Evolutionary conservation across 2,888 invertebrate species (phyloP).

Genomic region (Atherix ibis): DNA sequence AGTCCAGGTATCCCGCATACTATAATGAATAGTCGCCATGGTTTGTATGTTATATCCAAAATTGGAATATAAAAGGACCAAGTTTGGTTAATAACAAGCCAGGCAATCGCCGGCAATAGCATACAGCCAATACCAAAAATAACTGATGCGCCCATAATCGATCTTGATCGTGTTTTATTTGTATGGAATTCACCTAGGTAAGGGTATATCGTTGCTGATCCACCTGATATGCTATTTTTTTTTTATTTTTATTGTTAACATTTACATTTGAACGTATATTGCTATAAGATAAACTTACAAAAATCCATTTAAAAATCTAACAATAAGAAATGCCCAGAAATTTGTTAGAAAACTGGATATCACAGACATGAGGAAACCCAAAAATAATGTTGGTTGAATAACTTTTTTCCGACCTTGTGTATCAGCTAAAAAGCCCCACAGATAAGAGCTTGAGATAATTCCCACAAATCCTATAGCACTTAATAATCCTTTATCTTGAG

Average conservation of each 20-base stretch:
- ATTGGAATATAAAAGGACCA: slow-evolving; percentile 20
- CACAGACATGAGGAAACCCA: slow-evolving; percentile 33
- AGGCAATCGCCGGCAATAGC: slow-evolving; percentile 24
- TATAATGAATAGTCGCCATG: slow-evolving; percentile 27
- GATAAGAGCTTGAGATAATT: slow-evolving; percentile 37
- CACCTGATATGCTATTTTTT: slow-evolving; percentile 29
- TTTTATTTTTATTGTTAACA: no score
- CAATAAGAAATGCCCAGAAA: slow-evolving; percentile 34
- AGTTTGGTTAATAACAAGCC: slow-evolving; percentile 24
- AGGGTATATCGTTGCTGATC: slow-evolving; percentile 36
- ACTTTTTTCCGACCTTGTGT: slow-evolving; percentile 35
- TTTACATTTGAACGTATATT: no score
- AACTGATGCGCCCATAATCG: slow-evolving; percentile 25
- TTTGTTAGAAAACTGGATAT: slow-evolving; percentile 34
- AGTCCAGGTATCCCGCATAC: slow-evolving; percentile 24
- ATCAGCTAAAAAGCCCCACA: slow-evolving; percentile 42
- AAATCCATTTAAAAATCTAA: slow-evolving; percentile 37
- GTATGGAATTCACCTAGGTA: slow-evolving; percentile 39
- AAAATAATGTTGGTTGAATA: slow-evolving; percentile 32
- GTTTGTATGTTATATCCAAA: slow-evolving; percentile 20
- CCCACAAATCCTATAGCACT: slow-evolving; percentile 30
- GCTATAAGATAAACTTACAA: slow-evolving; percentile 28
- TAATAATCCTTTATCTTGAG: slow-evolving; percentile 29
- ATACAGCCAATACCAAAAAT: slow-evolving; percentile 26
- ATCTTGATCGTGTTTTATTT: slow-evolving; percentile 31